Conservation (phyloP, 2,113 vertebrate species). For the Rissa tridactyla region DNA sequence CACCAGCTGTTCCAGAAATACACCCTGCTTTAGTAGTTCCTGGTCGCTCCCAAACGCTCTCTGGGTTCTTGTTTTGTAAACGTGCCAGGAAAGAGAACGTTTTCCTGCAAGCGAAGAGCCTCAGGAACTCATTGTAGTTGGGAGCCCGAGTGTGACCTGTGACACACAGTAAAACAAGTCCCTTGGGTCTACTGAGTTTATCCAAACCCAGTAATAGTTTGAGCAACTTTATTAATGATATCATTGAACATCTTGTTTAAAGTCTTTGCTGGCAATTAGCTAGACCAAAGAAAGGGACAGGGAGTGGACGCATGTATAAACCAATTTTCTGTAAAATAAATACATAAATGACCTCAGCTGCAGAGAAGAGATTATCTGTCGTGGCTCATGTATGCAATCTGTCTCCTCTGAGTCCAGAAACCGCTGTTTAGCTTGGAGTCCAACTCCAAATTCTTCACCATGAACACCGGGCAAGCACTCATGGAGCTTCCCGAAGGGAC, state of each 20-base stretch:
- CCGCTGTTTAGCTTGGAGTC: slow-evolving; percentile 29
- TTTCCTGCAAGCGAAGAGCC: neutral
- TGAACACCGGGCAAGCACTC: slow-evolving; percentile 26
- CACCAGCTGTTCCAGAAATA: slow-evolving; percentile 35
- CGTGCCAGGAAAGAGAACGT: neutral
- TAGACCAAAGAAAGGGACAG: neutral
- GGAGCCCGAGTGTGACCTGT: slow-evolving; percentile 2
- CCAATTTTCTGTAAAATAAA: slow-evolving; percentile 20
- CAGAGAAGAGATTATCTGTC: slow-evolving; percentile 26
- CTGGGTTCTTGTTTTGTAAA: slow-evolving; percentile 27
- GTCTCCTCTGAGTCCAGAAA: neutral
- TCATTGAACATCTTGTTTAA: slow-evolving; percentile 19
- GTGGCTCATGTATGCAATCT: neutral
- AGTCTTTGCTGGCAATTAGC: slow-evolving; percentile 11
- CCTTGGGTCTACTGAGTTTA: slow-evolving; percentile 22
- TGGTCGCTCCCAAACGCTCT: neutral
- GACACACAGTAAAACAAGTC: slow-evolving; percentile 21
- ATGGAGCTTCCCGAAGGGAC: slow-evolving; percentile 9
- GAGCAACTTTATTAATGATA: slow-evolving; percentile 11
- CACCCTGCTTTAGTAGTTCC: slow-evolving; percentile 9
- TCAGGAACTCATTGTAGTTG: neutral
- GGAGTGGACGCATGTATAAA: neutral
- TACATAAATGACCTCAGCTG: neutral
- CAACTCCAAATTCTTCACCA: slow-evolving; percentile 21
- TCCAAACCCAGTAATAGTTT: slow-evolving; percentile 23